A percentile compares a stretch with the other conserved stretches of the same genome.
Conservation (phyloP, 2,797 vertebrate genomes). For the Pseudomugil tenellus region DNA sequence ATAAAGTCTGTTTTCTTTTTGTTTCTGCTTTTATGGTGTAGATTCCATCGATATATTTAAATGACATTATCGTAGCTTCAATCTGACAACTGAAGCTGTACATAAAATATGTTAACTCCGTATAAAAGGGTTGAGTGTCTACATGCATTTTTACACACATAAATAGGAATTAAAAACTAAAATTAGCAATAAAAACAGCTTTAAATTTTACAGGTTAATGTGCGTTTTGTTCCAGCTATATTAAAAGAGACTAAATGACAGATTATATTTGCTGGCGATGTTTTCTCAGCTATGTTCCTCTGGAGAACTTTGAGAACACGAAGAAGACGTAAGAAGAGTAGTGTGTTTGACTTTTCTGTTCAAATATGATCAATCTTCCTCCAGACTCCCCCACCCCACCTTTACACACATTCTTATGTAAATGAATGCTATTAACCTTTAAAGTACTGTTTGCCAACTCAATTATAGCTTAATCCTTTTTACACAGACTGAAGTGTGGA, state of each 20-base stretch:
- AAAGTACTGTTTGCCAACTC: constrained; percentile 63
- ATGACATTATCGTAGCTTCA: too few relatives aligned
- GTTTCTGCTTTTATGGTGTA: too few relatives aligned
- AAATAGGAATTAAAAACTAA: too few relatives aligned
- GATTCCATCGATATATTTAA: too few relatives aligned
- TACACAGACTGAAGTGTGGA: constrained; percentile 36
- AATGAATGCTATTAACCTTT: constrained; percentile 73
- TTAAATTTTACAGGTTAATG: background rate
- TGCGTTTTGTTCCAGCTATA: too few relatives aligned
- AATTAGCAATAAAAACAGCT: too few relatives aligned
- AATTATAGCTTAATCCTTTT: constrained; percentile 72
- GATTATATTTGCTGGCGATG: background rate
- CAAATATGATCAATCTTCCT: constrained; percentile 19
- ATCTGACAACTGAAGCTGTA: too few relatives aligned
- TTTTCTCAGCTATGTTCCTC: background rate
- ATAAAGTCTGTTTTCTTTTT: too few relatives aligned
- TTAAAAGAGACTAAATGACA: too few relatives aligned
- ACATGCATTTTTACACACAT: too few relatives aligned
- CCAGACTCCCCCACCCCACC: background rate
- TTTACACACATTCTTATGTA: constrained; percentile 29
- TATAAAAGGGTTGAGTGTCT: too few relatives aligned
- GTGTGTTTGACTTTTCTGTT: background rate
- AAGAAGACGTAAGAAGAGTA: background rate
- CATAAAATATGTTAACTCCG: too few relatives aligned
- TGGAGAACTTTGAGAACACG: background rate